Conservation (phyloP, 1,140 invertebrate species). For the Idris sp. region DNA sequence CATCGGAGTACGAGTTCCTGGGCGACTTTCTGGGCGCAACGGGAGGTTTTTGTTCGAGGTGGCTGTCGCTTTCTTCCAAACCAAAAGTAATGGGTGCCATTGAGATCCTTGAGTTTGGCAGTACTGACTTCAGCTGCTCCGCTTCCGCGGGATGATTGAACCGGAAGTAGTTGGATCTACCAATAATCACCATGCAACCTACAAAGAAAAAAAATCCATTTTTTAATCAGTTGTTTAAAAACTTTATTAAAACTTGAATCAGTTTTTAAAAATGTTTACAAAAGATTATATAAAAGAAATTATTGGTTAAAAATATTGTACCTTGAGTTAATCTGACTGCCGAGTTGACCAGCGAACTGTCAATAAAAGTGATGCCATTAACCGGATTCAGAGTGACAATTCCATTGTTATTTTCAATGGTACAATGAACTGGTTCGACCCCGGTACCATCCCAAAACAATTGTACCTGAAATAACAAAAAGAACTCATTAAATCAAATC, state of each 20-base stretch:
- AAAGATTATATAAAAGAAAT: no score
- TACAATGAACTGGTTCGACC: slow-evolving; percentile 89
- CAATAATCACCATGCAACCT: slow-evolving; percentile 92
- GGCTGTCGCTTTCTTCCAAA: slow-evolving; percentile 60
- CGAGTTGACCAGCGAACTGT: slow-evolving; percentile 82
- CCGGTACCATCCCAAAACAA: slow-evolving; percentile 88
- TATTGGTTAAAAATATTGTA: no score
- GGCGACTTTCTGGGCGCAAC: slow-evolving; percentile 78
- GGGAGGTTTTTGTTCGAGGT: slow-evolving; percentile 77
- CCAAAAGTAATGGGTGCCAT: slow-evolving; percentile 84
- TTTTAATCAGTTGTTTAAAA: no score
- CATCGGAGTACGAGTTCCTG: slow-evolving; percentile 76
- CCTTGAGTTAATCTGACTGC: slow-evolving; percentile 87
- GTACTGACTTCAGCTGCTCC: slow-evolving; percentile 87
- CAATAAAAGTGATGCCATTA: slow-evolving; percentile 83
- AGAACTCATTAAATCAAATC: no score
- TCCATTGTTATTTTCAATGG: slow-evolving; percentile 88
- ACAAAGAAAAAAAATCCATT: no score
- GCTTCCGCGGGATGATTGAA: slow-evolving; percentile 95
- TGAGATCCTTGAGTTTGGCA: slow-evolving; percentile 86
- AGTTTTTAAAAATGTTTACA: no score
- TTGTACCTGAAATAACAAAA: slow-evolving; percentile 80
- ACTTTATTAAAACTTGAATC: no score
- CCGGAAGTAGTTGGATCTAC: slow-evolving; percentile 90
- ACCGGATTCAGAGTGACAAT: slow-evolving; percentile 89